Base-by-base conservation (phyloP, 2,797 vertebrate species). In the Sebastes matsubarae region DNA sequence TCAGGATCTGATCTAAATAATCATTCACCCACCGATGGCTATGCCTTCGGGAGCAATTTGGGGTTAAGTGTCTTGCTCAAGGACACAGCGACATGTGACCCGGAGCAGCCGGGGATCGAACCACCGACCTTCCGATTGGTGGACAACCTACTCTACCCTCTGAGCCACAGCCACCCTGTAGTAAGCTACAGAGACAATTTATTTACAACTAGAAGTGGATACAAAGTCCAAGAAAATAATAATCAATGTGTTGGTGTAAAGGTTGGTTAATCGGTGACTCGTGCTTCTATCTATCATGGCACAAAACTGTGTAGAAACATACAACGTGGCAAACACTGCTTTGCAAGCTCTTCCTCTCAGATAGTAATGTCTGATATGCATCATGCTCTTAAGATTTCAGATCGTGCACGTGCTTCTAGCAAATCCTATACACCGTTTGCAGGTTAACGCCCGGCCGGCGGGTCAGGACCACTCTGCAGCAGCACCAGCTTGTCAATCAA, bases 401-500 rank as follows among this genome's bases (percentile, higher is more conserved):
- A 61, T 76, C 69, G 72, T 87, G 84, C 85, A 87, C 65, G 68
- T 85, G 75, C 77, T 63, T 25, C 34, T 75, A 73, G 63, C 81
- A 78, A 88, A 83, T 82, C 57, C 76, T 57, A 81, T 11, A 72
- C 63, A 69, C 20, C 14, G 8, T 84, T 79, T 80, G 75, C 80
- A 90, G 82, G 89, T 88, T 87, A 86, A 63, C 84, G 42, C 83
- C 75, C 11, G 64, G 63, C 79, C 14, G n/a, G 5, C 2, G 10
- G 71, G 59, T 79, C 77, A 36, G 72, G 73, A 81, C 66, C 74
- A 80, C n/a, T 34, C 72, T 66, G 87, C 82, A 73, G 80, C 55
- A 77, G 75, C 77, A 67, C 30, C 82, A 79, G 84, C 87, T 81
- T 75, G 90, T 88, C 92, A 86, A 85, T 92, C 87, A 88, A 89